Percentiles rank a stretch among this genome's conserved stretches.
phyloP scores from a whole-genome alignment of 1,140 invertebrate genomes.

The Paraescarpia echinospica region DNA sequence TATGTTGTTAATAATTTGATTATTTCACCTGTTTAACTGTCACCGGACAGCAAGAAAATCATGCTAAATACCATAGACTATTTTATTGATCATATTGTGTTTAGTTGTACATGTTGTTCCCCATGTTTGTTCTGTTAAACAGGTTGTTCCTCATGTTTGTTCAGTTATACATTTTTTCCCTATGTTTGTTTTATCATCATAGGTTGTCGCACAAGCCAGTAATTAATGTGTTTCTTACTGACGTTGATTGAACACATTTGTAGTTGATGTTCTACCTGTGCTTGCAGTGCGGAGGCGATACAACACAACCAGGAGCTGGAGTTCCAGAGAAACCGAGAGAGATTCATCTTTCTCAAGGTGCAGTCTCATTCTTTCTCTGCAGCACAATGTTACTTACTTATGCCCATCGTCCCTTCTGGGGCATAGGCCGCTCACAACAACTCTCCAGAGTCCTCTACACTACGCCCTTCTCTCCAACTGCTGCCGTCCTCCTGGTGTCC shows the following conservation, averaged over 20 bases:
- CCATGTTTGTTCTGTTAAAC: not conserved
- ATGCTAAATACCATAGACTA: not conserved
- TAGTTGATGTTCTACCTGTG: not conserved
- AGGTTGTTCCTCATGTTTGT: not conserved
- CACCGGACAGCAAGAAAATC: not conserved
- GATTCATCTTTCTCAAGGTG: conserved; percentile 93
- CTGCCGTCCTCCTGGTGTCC: too few species aligned
- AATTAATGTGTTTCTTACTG: not conserved
- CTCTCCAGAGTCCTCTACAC: too few species aligned
- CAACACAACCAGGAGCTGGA: conserved; percentile 93
- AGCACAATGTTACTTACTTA: too few species aligned
- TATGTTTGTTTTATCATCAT: not conserved
- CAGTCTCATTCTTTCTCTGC: not conserved
- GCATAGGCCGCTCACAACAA: too few species aligned
- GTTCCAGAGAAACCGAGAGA: conserved; percentile 93
- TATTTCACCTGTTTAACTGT: not conserved
- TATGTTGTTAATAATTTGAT: not conserved
- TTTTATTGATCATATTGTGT: not conserved
- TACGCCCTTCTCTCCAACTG: too few species aligned
- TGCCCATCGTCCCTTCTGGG: too few species aligned
- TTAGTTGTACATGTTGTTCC: too few species aligned
- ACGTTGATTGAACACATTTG: not conserved
- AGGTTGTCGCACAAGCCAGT: conserved; percentile 11
- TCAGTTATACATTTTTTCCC: not conserved
- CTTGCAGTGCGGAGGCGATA: conserved; percentile 79